Base-by-base conservation (phyloP, 2,113 vertebrate genomes). In the Nycticryphes semicollaris region DNA sequence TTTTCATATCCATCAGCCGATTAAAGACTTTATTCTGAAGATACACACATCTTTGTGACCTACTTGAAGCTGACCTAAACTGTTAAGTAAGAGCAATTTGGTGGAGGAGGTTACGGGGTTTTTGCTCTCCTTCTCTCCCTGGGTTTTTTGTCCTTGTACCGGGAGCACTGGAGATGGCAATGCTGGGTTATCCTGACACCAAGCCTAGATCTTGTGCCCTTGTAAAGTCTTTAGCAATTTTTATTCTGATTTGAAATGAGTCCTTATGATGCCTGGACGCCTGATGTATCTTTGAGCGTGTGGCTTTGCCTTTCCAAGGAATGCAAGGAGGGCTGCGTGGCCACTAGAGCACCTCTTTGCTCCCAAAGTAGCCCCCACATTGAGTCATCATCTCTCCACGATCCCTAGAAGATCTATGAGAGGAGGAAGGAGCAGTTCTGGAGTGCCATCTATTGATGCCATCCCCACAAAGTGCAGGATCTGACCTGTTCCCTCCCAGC, bases 21-120 rank as follows among this genome's bases (percentile, higher is more conserved):
- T 98, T 98, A 98, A 98, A 98, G 98, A 97, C 98, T 98, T 98
- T 98, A 98, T 98, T 98, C 97, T 97, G 97, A 97, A 98, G 97
- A 98, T 97, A 97, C 97, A 96, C 96, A 94, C 88, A 97, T 96
- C 97, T 97, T 95, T 96, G 96, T 98, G 98, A 98, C 98, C 98
- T 98, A 97, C 95, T 97, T 96, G 97, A 97, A 96, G 97, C 96
- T 98, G 98, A 98, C 97, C 98, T 96, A 83, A 96, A 96, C 96
- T 77, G 90, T 82, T 77, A 83, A 96, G 87, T 69, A 87, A 96
- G 97, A 97, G 89, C 84, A 94, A 74, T 96, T 96, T 81, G 50
- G 50, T 60, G 59, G 63, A 66, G 82, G 85, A 95, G 87, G 83
- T 62, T 66, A 6, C 39, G 25, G 19, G 64, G n/a, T 2, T 2